Base-by-base conservation (phyloP, 2,888 invertebrate genomes). In the Flexamia atlantica region DNA sequence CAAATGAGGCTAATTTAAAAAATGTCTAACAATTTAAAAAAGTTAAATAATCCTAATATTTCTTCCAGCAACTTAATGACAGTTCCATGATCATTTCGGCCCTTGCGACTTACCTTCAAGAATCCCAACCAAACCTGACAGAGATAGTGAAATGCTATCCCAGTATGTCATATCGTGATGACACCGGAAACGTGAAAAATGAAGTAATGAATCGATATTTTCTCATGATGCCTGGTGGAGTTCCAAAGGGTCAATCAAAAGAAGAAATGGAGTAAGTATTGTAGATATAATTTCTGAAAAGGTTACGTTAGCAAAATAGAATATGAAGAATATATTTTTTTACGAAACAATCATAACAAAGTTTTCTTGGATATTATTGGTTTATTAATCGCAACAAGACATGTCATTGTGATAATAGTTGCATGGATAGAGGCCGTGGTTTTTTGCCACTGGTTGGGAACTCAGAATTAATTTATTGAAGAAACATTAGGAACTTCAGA, bases 21-120 rank as follows among this genome's bases (percentile, higher is more conserved):
- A n/a, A n/a, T n/a, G n/a, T n/a, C n/a, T 12, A 46, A 46, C 46
- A 46, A 17, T 46, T 46, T 46, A 46, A 14, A 36, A 36, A 76
- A 32, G 53, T 40, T 60, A 10, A 46, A n/a, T n/a, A 46, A 46
- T 17, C 46, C n/a, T 53, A 23, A 7, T 23, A 23, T 53, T 53
- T 76, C 40, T 92, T 92, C 79, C 91, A 97, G 92, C 97, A 97
- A 91, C 91, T 99, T 84, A 95, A 96, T 88, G 99, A 99, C 89
- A 99, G 99, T 86, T 95, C 97, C 25, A 96, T 98, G 90, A 98
- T 99, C 82, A 94, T 99, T 87, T 99, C 99, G 5, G 92, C 96
- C 0, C 89, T 99, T 81, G 94, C 95, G 72, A 96, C 98, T 0
- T 95, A 94, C 89, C 89, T 98, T 42, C 90, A 91, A 86, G 95